Evolutionary conservation across 2,113 vertebrate species (phyloP).

Genomic region (Peromyscus californicus): DNA sequence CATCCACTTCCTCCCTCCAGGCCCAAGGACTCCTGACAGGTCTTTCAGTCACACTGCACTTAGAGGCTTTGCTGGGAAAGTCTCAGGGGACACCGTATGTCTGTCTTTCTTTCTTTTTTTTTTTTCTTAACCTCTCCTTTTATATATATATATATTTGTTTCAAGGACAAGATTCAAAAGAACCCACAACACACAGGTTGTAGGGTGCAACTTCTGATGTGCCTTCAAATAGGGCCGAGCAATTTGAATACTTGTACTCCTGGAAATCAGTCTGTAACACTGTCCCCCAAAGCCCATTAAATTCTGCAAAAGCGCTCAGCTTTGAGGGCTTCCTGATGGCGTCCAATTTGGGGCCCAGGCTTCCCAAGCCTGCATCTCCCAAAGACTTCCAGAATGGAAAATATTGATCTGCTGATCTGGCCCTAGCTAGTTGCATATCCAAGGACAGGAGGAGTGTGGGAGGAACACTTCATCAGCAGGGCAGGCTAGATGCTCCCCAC

Average conservation of each 20-base stretch:
- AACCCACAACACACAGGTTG: constrained; percentile 89
- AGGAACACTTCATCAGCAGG: constrained; percentile 56
- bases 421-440: constrained; percentile 87
- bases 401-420: constrained; percentile 81
- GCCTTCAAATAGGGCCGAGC: constrained; percentile 89
- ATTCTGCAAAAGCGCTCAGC: constrained; percentile 85
- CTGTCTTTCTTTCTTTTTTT: constrained; percentile 47
- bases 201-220: constrained; percentile 89
- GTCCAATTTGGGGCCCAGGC: constrained; percentile 62
- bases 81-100: constrained; percentile 87
- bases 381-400: constrained; percentile 81
- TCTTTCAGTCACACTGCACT: constrained; percentile 88
- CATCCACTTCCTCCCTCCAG: constrained; percentile 89
- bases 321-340: constrained; percentile 80
- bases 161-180: constrained; percentile 91
- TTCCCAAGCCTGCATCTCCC: constrained; percentile 29
- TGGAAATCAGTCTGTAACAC: constrained; percentile 87
- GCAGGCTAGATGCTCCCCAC: background rate
- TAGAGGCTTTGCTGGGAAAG: constrained; percentile 87
- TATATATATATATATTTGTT: constrained; percentile 78
- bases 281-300: constrained; percentile 89
- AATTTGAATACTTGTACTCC: constrained; percentile 90
- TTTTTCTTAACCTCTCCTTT: constrained; percentile 13
- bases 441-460: constrained; percentile 81
- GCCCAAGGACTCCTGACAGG: constrained; percentile 89